A percentile compares a stretch with the other conserved stretches of the same genome.
These are phyloP conservation scores for Monopis laevigella DNA, from an alignment of 2,888 invertebrate genomes.

Conservation along the genomic window DNA sequence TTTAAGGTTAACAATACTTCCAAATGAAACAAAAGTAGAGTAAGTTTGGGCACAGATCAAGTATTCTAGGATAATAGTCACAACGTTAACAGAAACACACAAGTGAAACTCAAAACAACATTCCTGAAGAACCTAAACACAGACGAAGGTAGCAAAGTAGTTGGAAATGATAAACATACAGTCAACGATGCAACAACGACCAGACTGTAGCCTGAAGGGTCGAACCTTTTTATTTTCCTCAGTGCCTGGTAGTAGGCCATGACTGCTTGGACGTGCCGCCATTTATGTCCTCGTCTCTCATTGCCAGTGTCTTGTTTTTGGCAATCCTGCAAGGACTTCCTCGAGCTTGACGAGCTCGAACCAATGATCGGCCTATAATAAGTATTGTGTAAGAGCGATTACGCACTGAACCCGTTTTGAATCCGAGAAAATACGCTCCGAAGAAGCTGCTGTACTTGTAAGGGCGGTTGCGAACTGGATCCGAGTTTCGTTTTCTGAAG, in stretches of 20 bases:
- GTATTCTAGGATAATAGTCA: slow-evolving; percentile 28
- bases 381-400: slow-evolving; percentile 5
- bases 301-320: slow-evolving; percentile 48
- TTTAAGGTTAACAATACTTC: slow-evolving; percentile 13
- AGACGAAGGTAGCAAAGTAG: slow-evolving; percentile 54
- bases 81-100: slow-evolving; percentile 54
- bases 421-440: too few relatives aligned
- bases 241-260: slow-evolving; percentile 91
- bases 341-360: slow-evolving; percentile 58
- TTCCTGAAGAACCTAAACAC: slow-evolving; percentile 58
- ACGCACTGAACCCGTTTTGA: too few relatives aligned
- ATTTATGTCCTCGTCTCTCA: slow-evolving; percentile 73
- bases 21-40: slow-evolving; percentile 3
- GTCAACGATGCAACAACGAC: slow-evolving; percentile 44
- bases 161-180: slow-evolving; percentile 54
- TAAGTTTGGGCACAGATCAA: slow-evolving; percentile 2
- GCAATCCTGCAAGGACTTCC: slow-evolving; percentile 52
- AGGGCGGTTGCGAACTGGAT: too few relatives aligned
- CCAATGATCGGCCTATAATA: slow-evolving; percentile 56
- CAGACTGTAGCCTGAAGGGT: slow-evolving; percentile 34
- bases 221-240: slow-evolving; percentile 90
- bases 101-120: slow-evolving; percentile 54
- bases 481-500: too few relatives aligned
- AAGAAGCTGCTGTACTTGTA: too few relatives aligned
- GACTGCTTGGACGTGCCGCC: slow-evolving; percentile 88